Evolutionary conservation across 2,113 vertebrate genomes (phyloP).

Genomic region (Leptobrachium ailaonicum): DNA sequence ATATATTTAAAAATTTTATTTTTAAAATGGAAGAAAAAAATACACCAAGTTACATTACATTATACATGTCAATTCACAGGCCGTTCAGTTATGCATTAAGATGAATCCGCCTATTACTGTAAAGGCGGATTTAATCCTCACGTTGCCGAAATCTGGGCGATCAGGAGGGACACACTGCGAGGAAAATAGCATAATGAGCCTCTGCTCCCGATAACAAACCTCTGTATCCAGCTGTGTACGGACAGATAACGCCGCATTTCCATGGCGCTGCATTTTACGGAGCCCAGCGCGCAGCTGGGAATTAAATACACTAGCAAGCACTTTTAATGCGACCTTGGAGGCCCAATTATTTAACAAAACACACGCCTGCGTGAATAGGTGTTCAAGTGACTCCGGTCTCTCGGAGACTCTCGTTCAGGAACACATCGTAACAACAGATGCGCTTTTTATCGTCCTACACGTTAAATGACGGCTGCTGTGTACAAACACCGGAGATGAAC

Average conservation of each 20-base stretch:
- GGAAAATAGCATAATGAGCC: neutral
- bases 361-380: neutral
- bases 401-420: neutral
- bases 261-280: conserved; percentile 4
- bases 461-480: neutral
- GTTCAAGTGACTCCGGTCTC: neutral
- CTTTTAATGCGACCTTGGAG: conserved; percentile 19
- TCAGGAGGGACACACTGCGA: neutral
- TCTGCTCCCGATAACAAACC: conserved; percentile 8
- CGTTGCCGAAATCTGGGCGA: neutral
- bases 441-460: neutral
- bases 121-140: neutral
- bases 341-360: conserved; percentile 21
- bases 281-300: conserved; percentile 15
- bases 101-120: neutral
- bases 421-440: neutral
- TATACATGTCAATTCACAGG: neutral
- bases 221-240: neutral
- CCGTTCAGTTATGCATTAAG: neutral
- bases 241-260: neutral
- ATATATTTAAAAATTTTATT: too few species aligned
- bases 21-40: too few species aligned
- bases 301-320: conserved; percentile 16
- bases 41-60: neutral
- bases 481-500: neutral